Evolutionary conservation across 2,113 vertebrate genomes (phyloP), one percentile per base, ranked within the genome.

Genomic region (Antennarius striatus): DNA sequence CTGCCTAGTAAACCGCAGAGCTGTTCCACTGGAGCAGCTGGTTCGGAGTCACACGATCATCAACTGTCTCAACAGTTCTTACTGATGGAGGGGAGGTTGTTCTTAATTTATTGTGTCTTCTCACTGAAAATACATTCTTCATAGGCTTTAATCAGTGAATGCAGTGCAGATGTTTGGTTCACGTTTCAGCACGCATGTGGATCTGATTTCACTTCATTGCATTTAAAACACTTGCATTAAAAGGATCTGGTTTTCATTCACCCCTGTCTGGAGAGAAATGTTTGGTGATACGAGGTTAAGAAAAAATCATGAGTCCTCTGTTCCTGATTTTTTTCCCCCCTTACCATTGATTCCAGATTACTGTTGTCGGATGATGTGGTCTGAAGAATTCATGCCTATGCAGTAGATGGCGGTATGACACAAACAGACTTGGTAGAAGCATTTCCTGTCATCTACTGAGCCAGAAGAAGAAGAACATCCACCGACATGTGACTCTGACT

Each of bases 391-490:
- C 53, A 64, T 36, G 43, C 54, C 75, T 3, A 10, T 7, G 10
- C 89, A 82, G 64, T 47, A 80, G 87, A 43, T 83, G 87, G 81
- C 87, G 81, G 83, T 73, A 22, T 58, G 16, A 56, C 5, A n/a
- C 8, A 43, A n/a, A 6, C 16, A 42, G 10, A 4, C 12, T 3
- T 29, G 10, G n/a, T 8, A 60, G n/a, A 55, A 50, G 47, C 15
- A 17, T 32, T 81, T 75, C 39, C 78, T 72, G 22, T 54, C n/a
- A 36, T 39, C 54, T 30, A 22, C 28, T 13, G 32, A 48, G 62
- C 16, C 63, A 57, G 73, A 81, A 80, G 82, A 88, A 82, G 75
- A 81, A 2, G 22, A 22, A 22, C 22, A 22, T 22, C 22, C 22
- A 22, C 22, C 22, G 22, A 22, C 22, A 22, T 43, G 55, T n/a